Evolutionary conservation across 2,113 vertebrate species (phyloP).

Genomic region (Pseudopipra pipra): DNA sequence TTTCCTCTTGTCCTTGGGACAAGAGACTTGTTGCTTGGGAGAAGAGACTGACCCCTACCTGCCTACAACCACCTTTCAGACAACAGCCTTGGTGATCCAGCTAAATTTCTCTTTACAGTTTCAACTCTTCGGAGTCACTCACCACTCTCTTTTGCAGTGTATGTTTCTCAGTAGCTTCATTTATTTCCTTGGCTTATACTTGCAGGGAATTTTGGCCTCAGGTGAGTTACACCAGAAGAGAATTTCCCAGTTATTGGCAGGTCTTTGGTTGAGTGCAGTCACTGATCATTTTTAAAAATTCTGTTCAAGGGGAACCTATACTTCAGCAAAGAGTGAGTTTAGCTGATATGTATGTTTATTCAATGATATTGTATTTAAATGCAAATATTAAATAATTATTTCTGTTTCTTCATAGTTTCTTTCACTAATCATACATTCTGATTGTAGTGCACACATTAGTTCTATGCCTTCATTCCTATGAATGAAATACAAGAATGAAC

Average conservation of each 20-base stretch:
- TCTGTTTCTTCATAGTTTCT: background rate
- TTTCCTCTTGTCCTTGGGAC: background rate
- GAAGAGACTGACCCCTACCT: no score
- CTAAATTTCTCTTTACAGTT: background rate
- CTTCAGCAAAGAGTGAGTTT: background rate
- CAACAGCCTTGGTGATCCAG: fast-evolving
- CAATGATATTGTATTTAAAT: background rate
- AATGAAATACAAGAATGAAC: background rate
- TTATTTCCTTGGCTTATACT: background rate
- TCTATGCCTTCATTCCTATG: background rate
- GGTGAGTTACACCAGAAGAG: background rate
- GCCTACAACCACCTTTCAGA: no score
- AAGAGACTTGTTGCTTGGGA: fast-evolving
- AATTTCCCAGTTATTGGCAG: background rate
- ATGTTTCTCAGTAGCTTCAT: background rate
- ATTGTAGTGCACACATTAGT: background rate
- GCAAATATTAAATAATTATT: background rate
- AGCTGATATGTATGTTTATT: background rate
- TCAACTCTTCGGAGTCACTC: background rate
- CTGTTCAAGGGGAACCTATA: background rate
- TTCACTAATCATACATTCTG: background rate
- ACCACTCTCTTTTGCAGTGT: fast-evolving
- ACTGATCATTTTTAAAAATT: background rate
- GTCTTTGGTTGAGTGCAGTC: background rate
- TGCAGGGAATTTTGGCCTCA: background rate